Conservation (phyloP, 2,888 invertebrate species). For the Rutpela maculata region DNA sequence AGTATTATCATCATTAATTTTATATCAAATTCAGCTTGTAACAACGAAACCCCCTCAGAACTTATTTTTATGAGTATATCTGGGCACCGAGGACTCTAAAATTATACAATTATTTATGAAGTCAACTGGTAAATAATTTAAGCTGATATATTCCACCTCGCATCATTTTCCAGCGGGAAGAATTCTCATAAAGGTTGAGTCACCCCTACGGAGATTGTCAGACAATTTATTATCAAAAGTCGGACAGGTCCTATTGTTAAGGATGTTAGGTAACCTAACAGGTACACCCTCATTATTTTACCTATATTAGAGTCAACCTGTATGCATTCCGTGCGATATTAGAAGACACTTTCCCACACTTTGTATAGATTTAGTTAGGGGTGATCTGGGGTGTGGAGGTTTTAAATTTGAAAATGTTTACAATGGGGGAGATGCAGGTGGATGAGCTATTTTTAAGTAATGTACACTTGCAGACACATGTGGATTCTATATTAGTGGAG, state of each 20-base stretch:
- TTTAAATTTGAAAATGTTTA: conserved; percentile 50
- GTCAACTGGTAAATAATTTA: neutral
- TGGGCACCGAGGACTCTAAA: too few relatives aligned
- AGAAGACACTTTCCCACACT: conserved; percentile 54
- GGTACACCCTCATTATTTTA: conserved; percentile 56
- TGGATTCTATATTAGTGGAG: conserved; percentile 42
- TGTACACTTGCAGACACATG: conserved; percentile 52
- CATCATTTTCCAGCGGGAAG: conserved; percentile 17
- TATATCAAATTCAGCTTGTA: too few relatives aligned
- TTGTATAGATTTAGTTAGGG: conserved; percentile 48
- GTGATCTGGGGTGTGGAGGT: conserved; percentile 49
- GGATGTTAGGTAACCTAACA: conserved; percentile 47
- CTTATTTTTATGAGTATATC: too few relatives aligned
- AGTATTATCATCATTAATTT: too few relatives aligned
- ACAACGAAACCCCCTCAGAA: too few relatives aligned
- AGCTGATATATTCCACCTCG: conserved; percentile 15
- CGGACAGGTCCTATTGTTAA: conserved; percentile 53
- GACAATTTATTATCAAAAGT: conserved; percentile 49
- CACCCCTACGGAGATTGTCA: conserved; percentile 41
- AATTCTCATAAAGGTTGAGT: conserved; percentile 39
- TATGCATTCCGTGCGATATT: conserved; percentile 49
- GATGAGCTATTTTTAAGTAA: conserved; percentile 50
- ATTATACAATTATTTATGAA: too few relatives aligned
- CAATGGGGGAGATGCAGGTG: conserved; percentile 50
- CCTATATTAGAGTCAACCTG: conserved; percentile 30